Conservation (phyloP, 1,140 invertebrate genomes). For the Drosophila carrolli region DNA sequence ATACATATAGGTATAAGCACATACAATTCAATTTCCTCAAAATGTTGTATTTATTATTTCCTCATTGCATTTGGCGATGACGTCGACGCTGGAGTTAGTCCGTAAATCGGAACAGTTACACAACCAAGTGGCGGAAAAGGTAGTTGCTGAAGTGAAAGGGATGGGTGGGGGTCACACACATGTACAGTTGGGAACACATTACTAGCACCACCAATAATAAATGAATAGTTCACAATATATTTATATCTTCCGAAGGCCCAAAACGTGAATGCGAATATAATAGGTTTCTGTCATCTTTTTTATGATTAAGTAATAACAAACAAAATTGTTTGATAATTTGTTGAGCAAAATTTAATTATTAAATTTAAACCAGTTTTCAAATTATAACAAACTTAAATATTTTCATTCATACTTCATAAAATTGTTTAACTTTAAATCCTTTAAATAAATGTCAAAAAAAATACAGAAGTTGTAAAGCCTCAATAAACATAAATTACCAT, state of each 20-base stretch:
- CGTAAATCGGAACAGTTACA: slow-evolving; percentile 80
- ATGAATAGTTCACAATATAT: neutral
- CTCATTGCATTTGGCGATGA: slow-evolving; percentile 73
- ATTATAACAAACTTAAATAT: no score
- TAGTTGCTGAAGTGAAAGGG: neutral
- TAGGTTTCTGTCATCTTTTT: no score
- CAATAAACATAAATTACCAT: neutral
- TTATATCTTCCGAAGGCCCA: no score
- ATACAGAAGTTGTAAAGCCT: neutral
- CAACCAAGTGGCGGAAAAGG: slow-evolving; percentile 13
- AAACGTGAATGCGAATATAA: no score
- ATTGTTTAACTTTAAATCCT: no score
- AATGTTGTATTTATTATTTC: slow-evolving; percentile 84
- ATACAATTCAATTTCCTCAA: slow-evolving; percentile 83
- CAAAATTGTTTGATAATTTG: no score
- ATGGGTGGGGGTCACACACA: slow-evolving; percentile 3
- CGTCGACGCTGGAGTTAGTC: slow-evolving; percentile 58
- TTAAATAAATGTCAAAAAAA: neutral
- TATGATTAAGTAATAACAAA: no score
- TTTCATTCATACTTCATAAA: no score
- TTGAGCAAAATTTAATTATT: no score
- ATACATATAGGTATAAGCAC: slow-evolving; percentile 53
- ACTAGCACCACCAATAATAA: neutral
- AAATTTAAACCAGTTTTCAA: no score
- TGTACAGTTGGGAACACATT: slow-evolving; percentile 13